Conservation (phyloP, 1,140 invertebrate species). For the Ostrea denselamellosa region DNA sequence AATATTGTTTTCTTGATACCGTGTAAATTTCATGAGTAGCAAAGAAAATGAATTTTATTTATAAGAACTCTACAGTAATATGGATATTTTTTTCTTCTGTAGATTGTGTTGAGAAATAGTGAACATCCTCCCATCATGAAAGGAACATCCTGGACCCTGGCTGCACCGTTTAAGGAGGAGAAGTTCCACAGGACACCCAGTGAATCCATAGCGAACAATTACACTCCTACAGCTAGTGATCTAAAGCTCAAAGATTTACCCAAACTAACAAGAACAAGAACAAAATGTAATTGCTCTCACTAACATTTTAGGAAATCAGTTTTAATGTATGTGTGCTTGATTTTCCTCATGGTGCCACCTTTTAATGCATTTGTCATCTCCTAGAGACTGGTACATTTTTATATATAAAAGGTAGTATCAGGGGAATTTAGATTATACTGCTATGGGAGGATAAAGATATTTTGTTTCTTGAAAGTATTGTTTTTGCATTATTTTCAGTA, state of each 20-base stretch:
- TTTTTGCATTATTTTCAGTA: constrained; percentile 38
- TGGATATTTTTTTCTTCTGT: constrained; percentile 43
- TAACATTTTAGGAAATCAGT: background rate
- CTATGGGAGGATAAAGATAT: too few species aligned
- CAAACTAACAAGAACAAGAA: constrained; percentile 73
- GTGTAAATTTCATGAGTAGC: background rate
- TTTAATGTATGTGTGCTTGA: background rate
- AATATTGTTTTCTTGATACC: too few species aligned
- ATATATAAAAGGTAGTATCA: too few species aligned
- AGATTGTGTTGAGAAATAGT: constrained; percentile 78
- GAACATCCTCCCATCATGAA: constrained; percentile 79
- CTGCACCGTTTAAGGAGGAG: constrained; percentile 78
- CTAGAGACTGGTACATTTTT: too few species aligned
- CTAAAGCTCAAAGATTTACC: constrained; percentile 81
- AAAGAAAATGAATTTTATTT: background rate
- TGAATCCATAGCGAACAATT: constrained; percentile 84
- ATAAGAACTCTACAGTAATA: background rate
- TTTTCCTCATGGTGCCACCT: too few species aligned
- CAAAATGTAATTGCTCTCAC: constrained; percentile 48
- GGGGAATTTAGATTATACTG: too few species aligned
- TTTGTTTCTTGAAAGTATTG: background rate
- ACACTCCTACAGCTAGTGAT: constrained; percentile 81
- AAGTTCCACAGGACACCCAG: constrained; percentile 81
- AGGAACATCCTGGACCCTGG: constrained; percentile 79
- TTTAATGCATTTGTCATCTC: too few species aligned